A percentile compares a stretch with the other conserved stretches of the same genome.
Conservation (phyloP, 2,888 invertebrate species). For the Drosophila lutescens region DNA sequence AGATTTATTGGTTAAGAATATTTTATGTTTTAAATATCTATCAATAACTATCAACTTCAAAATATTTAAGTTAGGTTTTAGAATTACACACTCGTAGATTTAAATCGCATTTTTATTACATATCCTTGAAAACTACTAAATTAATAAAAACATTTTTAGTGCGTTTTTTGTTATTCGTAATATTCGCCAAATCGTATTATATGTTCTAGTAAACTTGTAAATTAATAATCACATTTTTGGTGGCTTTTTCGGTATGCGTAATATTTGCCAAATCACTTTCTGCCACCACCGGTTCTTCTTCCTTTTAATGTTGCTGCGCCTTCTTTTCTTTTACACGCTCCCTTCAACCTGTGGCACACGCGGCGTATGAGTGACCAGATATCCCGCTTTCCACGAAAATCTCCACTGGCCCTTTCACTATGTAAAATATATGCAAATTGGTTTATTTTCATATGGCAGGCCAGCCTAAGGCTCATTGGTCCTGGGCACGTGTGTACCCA, state of each 20-base stretch:
- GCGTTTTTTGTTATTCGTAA: constrained; percentile 31
- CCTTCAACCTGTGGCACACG: constrained; percentile 68
- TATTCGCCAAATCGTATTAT: constrained; percentile 49
- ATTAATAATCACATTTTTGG: neutral
- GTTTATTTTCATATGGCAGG: constrained; percentile 74
- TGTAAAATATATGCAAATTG: constrained; percentile 75
- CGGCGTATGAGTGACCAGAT: constrained; percentile 41
- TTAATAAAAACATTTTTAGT: neutral
- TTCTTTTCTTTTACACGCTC: constrained; percentile 11
- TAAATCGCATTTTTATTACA: no score
- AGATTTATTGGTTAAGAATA: neutral
- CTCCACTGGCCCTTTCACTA: constrained; percentile 37
- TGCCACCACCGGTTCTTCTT: constrained; percentile 42
- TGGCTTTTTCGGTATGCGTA: constrained; percentile 22
- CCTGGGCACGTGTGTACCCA: constrained; percentile 31
- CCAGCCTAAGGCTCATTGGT: constrained; percentile 41
- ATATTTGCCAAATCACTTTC: constrained; percentile 50
- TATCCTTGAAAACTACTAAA: no score
- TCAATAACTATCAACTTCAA: no score
- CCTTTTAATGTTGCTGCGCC: constrained; percentile 7
- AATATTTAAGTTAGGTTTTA: no score
- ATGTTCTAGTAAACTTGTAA: no score
- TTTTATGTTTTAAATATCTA: no score
- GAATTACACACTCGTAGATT: no score
- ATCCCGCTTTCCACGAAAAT: constrained; percentile 38